Evolutionary conservation across 2,113 vertebrate genomes (phyloP), one percentile per base, ranked within the genome.

Genomic region (Grantiella picta): DNA sequence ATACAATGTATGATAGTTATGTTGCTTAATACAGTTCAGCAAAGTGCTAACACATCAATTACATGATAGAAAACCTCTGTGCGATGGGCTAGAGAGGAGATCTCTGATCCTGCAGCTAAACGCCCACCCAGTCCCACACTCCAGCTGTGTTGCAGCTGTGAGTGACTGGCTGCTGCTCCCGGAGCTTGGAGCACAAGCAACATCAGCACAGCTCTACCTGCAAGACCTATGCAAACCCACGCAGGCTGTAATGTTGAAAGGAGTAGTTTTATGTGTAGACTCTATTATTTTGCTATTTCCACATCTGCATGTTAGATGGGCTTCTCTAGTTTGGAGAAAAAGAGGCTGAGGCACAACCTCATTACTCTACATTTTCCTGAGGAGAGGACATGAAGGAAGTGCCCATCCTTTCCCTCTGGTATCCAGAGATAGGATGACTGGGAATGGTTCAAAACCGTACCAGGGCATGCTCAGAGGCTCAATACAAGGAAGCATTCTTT

Each of bases 71-170:
- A 69, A 69, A 56, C 6, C 42, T n/a, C 64, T 1, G 5, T 7
- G 17, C 8, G n/a, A 57, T 24, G 14, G 19, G n/a, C 24, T 53
- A 35, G n/a, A 69, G 56, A 81, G 60, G 14, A 57, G 31, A 49
- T 24, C 28, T 56, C 21, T 11, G 24, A 76, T 29, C 52, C 28
- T 10, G 53, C 27, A 66, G 31, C 29, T 42, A 42, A 86, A n/a
- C 1, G 0, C 36, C 20, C 0, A 0, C 12, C 31, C 40, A 69
- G 54, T 9, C 18, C 25, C 2, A 4, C 24, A 8, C 3, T 54
- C 29, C 45, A 60, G 35, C 60, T 59, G 63, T 40, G 49, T 2
- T 54, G 36, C 38, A 22, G 47, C 68, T 65, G 15, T 56, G 42
- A 85, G 35, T 23, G 65, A n/a, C 61, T 42, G 33, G 28, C 44